A percentile compares a stretch with the other conserved stretches of the same genome.
Evolutionary conservation across 2,888 invertebrate genomes (phyloP).

Genomic region (Plebejus melissa): DNA sequence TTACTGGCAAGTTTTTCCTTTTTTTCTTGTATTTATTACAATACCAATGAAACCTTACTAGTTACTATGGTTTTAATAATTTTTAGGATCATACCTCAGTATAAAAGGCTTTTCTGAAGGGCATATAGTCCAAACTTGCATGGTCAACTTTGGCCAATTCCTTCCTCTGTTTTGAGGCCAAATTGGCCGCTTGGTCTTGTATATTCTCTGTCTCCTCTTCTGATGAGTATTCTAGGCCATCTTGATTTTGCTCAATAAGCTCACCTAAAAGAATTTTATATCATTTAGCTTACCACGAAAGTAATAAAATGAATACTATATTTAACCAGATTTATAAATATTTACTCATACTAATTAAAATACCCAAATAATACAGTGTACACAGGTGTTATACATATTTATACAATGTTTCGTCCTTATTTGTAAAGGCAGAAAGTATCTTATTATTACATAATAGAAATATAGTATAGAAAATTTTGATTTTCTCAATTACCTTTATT

Average conservation of each 20-base stretch:
- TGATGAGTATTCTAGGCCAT: slow-evolving; percentile 97
- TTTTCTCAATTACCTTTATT: slow-evolving; percentile 60
- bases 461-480: no score
- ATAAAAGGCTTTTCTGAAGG: slow-evolving; percentile 97
- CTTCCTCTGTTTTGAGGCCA: slow-evolving; percentile 94
- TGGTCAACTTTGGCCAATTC: slow-evolving; percentile 97
- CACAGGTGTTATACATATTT: no score
- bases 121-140: slow-evolving; percentile 89
- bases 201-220: slow-evolving; percentile 98
- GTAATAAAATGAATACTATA: background rate
- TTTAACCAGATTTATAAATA: background rate
- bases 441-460: no score
- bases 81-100: slow-evolving; percentile 84
- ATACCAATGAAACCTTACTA: no score
- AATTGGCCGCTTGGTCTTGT: slow-evolving; percentile 92
- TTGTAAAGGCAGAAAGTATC: no score
- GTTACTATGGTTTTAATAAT: background rate
- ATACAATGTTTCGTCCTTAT: no score
- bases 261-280: slow-evolving; percentile 81
- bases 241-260: slow-evolving; percentile 99
- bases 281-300: background rate
- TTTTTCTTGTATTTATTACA: no score
- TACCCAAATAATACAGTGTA: no score
- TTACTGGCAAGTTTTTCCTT: no score
- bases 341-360: no score